Conservation (phyloP, 2,888 invertebrate genomes). For the Drosophila fulvimacula region DNA sequence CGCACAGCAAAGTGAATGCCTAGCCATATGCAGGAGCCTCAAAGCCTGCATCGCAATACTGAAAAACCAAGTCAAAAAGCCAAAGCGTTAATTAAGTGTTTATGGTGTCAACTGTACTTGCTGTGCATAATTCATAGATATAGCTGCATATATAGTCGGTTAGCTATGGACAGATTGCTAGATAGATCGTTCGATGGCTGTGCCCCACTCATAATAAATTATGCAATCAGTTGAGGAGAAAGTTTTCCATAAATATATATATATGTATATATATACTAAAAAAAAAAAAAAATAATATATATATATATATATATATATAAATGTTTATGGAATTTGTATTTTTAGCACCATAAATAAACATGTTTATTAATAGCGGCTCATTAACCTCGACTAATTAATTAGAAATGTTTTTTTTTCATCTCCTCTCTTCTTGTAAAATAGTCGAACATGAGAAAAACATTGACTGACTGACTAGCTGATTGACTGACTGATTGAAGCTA, state of each 20-base stretch:
- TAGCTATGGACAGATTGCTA: constrained; percentile 6
- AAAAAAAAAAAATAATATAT: too few species aligned
- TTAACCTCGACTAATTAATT: constrained; percentile 78
- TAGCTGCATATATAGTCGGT: not conserved
- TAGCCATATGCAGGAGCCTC: constrained; percentile 57
- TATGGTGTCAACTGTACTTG: constrained; percentile 62
- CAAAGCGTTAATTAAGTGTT: constrained; percentile 69
- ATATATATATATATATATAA: not conserved
- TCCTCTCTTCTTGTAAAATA: constrained; percentile 14
- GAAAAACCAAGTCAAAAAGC: constrained; percentile 13
- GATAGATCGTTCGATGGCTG: not conserved
- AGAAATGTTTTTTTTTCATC: constrained; percentile 48
- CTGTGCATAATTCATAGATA: constrained; percentile 64
- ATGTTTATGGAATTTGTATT: constrained; percentile 35
- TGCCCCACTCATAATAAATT: constrained; percentile 33
- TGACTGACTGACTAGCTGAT: constrained; percentile 25
- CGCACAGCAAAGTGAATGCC: constrained; percentile 56
- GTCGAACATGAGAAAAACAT: constrained; percentile 38
- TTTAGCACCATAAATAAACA: constrained; percentile 75
- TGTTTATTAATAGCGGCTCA: constrained; percentile 75
- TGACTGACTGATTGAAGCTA: constrained; percentile 15
- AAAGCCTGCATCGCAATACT: not conserved
- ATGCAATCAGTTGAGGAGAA: constrained; percentile 63
- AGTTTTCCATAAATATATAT: constrained; percentile 41
- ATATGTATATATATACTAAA: too few species aligned